These are phyloP conservation scores for Rutpela maculata DNA, from an alignment of 2,888 invertebrate species.

Conservation along the genomic window DNA sequence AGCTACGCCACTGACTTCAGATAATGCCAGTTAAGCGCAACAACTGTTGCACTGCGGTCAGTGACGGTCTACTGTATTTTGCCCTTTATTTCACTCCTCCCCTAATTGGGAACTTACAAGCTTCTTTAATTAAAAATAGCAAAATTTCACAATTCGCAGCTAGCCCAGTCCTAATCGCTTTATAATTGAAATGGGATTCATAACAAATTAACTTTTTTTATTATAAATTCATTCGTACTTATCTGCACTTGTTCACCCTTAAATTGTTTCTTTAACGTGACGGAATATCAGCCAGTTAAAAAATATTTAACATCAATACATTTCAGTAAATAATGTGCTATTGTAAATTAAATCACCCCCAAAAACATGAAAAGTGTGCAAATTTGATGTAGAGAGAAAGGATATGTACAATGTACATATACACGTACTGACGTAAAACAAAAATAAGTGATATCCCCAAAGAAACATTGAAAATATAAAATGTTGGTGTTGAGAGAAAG, in stretches of 20 bases:
- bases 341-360: too few species aligned
- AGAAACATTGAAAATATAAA: too few species aligned
- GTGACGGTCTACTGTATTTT: slow-evolving; percentile 57
- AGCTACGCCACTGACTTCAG: slow-evolving; percentile 41
- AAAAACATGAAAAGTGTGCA: too few species aligned
- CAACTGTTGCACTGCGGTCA: slow-evolving; percentile 69
- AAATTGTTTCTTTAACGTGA: neutral
- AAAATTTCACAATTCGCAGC: slow-evolving; percentile 43
- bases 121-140: slow-evolving; percentile 50
- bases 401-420: too few species aligned
- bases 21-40: slow-evolving; percentile 41
- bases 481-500: too few species aligned
- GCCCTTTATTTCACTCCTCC: slow-evolving; percentile 43
- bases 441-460: too few species aligned
- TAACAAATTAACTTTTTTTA: slow-evolving; percentile 23
- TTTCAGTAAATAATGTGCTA: too few species aligned
- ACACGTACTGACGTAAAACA: too few species aligned
- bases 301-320: neutral
- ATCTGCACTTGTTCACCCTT: neutral
- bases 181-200: slow-evolving; percentile 33
- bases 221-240: neutral
- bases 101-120: slow-evolving; percentile 48
- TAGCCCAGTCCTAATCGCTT: slow-evolving; percentile 25
- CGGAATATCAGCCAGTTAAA: neutral
- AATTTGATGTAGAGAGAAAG: too few species aligned